Evolutionary conservation across 1,140 invertebrate species (phyloP).

Genomic region (Bombyx mandarina): DNA sequence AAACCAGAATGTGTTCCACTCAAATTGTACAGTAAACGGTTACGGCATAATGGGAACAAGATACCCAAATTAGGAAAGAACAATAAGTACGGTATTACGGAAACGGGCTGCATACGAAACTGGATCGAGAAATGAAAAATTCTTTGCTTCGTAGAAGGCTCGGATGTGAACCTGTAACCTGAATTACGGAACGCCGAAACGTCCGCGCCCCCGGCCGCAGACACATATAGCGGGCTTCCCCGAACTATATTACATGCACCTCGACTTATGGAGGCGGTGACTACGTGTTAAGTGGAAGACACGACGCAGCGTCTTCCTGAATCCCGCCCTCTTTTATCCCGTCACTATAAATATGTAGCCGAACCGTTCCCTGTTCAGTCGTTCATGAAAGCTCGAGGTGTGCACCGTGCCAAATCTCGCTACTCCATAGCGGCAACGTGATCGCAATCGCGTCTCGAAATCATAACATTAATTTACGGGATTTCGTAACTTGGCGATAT

Average conservation of each 20-base stretch:
- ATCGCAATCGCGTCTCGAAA: constrained; percentile 23
- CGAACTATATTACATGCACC: constrained; percentile 49
- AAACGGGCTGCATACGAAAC: too few species aligned
- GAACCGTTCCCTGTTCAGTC: constrained; percentile 50
- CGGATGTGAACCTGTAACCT: constrained; percentile 1
- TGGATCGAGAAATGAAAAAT: too few species aligned
- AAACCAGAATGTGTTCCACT: too few species aligned
- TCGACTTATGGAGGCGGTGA: constrained; percentile 43
- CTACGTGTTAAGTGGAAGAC: constrained; percentile 54
- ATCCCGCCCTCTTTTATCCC: constrained; percentile 38
- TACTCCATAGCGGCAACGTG: constrained; percentile 44
- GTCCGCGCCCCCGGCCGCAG: constrained; percentile 12
- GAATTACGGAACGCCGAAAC: constrained; percentile 14
- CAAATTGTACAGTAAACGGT: too few species aligned
- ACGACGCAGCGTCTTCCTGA: constrained; percentile 49
- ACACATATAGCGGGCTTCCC: constrained; percentile 51
- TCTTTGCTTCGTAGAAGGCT: too few species aligned
- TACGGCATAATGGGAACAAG: too few species aligned
- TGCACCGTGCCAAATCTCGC: constrained; percentile 45
- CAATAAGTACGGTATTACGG: too few species aligned
- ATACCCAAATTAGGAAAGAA: too few species aligned
- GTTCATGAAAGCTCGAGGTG: constrained; percentile 43
- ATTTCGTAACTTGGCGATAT: constrained; percentile 27
- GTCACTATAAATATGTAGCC: constrained; percentile 59
- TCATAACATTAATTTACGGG: constrained; percentile 20